Percentiles rank a stretch among this genome's conserved stretches.
Conservation (phyloP, 2,888 invertebrate genomes). For the Leucophenga montana region DNA sequence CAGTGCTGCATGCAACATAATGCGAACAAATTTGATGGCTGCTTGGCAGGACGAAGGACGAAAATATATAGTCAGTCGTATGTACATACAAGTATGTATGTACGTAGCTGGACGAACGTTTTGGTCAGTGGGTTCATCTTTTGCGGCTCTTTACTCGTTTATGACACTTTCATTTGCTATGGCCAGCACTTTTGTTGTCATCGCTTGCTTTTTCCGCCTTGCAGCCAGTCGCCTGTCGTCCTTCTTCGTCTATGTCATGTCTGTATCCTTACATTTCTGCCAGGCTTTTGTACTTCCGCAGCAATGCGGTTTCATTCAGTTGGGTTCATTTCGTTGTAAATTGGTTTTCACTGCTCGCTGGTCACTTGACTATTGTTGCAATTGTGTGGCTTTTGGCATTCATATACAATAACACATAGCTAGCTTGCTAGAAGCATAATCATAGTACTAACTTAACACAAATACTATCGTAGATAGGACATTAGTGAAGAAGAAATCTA, state of each 20-base stretch:
- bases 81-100: too few relatives aligned
- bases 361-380: slow-evolving; percentile 14
- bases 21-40: neutral
- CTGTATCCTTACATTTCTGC: neutral
- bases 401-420: neutral
- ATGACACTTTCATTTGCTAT: slow-evolving; percentile 22
- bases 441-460: too few relatives aligned
- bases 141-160: neutral
- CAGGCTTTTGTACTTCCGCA: neutral
- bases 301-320: neutral
- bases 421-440: too few relatives aligned
- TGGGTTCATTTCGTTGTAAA: slow-evolving; percentile 1
- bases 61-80: too few relatives aligned
- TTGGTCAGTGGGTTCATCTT: too few relatives aligned
- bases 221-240: neutral
- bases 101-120: too few relatives aligned
- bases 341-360: neutral
- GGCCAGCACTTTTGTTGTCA: slow-evolving; percentile 19
- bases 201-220: neutral
- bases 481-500: too few relatives aligned
- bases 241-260: too few relatives aligned
- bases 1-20: neutral
- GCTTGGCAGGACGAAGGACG: neutral
- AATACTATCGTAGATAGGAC: too few relatives aligned
- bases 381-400: slow-evolving; percentile 2